Evolutionary conservation across 2,113 vertebrate genomes (phyloP).

Genomic region (Lepus timidus): DNA sequence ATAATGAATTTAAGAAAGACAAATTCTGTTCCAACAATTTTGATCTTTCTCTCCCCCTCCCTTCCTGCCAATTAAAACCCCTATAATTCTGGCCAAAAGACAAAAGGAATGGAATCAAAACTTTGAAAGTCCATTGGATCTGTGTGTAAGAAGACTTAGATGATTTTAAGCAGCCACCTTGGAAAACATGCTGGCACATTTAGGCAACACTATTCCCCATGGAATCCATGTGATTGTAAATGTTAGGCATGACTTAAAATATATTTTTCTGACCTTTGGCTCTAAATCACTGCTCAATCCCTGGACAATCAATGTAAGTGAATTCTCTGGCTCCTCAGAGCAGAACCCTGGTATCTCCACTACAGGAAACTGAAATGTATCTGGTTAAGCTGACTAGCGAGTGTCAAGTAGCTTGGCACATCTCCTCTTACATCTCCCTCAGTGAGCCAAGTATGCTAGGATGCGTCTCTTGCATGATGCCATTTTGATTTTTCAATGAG

Average conservation of each 20-base stretch:
- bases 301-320: conserved; percentile 74
- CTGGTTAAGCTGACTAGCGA: conserved; percentile 93
- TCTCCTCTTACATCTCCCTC: conserved; percentile 87
- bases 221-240: not conserved
- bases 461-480: conserved; percentile 84
- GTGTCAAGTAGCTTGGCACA: conserved; percentile 88
- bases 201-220: not conserved
- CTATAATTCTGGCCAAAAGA: not conserved
- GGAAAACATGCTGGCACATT: not conserved
- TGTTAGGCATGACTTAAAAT: conserved; percentile 5
- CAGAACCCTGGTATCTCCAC: conserved; percentile 80
- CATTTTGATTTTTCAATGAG: conserved; percentile 87
- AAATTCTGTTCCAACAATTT: conserved; percentile 48
- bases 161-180: conserved; percentile 26
- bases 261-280: conserved; percentile 3
- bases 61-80: conserved; percentile 18
- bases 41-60: not conserved
- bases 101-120: not conserved
- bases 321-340: conserved; percentile 77
- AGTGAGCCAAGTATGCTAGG: conserved; percentile 81
- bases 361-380: conserved; percentile 89
- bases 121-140: conserved; percentile 31
- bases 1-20: conserved; percentile 48
- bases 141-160: not conserved
- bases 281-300: conserved; percentile 33